A percentile compares a stretch with the other conserved stretches of the same genome.
phyloP scores from a whole-genome alignment of 2,113 vertebrate species.

The Plecotus auritus region DNA sequence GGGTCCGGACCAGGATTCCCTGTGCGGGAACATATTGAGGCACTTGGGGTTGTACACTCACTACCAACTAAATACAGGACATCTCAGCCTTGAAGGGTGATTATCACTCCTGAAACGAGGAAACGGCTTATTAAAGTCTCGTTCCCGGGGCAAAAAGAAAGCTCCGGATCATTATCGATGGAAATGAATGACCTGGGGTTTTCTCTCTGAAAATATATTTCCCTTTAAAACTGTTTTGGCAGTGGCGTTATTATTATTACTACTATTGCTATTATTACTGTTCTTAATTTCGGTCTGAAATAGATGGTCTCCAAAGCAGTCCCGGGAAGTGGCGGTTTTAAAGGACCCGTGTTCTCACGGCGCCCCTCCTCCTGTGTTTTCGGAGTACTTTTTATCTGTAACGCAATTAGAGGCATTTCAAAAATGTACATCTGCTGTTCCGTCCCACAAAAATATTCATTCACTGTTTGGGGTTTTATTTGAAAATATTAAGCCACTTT shows the following conservation, averaged over 20 bases:
- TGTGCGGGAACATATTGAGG: constrained; percentile 78
- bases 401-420: constrained; percentile 73
- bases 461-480: constrained; percentile 76
- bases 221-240: constrained; percentile 58
- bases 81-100: constrained; percentile 84
- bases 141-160: constrained; percentile 75
- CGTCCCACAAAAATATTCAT: constrained; percentile 64
- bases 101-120: constrained; percentile 78
- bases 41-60: constrained; percentile 78
- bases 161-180: constrained; percentile 74
- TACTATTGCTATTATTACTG: constrained; percentile 37
- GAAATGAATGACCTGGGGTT: constrained; percentile 61
- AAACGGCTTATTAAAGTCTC: constrained; percentile 79
- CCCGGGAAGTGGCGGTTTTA: constrained; percentile 55
- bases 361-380: constrained; percentile 59
- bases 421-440: constrained; percentile 68
- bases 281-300: constrained; percentile 59
- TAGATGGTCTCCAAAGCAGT: constrained; percentile 58
- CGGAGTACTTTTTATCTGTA: constrained; percentile 71
- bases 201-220: constrained; percentile 61
- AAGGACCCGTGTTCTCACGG: constrained; percentile 44
- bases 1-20: constrained; percentile 79
- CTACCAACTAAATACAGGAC: constrained; percentile 80
- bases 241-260: constrained; percentile 17
- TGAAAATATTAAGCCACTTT: constrained; percentile 72